Conservation (phyloP, 2,797 vertebrate species). For the Rhinogobio ventralis region DNA sequence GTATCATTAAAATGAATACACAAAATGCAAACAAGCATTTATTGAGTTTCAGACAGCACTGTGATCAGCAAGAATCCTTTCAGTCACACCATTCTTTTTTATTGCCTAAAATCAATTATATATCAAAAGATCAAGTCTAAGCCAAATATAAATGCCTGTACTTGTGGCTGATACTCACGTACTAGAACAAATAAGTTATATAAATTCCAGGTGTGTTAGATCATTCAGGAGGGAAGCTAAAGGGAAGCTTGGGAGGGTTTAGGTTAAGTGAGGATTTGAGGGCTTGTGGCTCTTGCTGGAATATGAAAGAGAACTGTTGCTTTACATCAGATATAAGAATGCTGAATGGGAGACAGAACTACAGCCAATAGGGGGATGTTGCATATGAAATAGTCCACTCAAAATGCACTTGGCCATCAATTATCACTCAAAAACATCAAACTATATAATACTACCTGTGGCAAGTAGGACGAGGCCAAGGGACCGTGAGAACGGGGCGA, state of each 20-base stretch:
- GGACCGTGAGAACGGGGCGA: too few species aligned
- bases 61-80: not conserved
- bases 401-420: not conserved
- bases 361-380: not conserved
- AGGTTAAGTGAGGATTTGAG: constrained; percentile 23
- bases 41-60: not conserved
- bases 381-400: not conserved
- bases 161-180: not conserved
- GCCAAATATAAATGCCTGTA: constrained; percentile 2
- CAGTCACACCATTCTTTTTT: not conserved
- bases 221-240: constrained; percentile 28
- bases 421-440: not conserved
- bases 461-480: too few species aligned
- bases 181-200: constrained; percentile 20
- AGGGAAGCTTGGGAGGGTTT: not conserved
- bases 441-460: too few species aligned
- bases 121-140: constrained; percentile 8
- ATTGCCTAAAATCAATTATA: not conserved
- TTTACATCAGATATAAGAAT: not conserved
- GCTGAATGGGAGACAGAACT: not conserved
- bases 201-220: constrained; percentile 27
- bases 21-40: not conserved
- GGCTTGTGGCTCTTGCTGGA: not conserved
- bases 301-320: constrained; percentile 14
- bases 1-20: not conserved